Percentiles rank a stretch among this genome's conserved stretches.
These are phyloP conservation scores for Phalacrocorax pelagicus DNA, from an alignment of 2,113 vertebrate genomes.

Conservation along the genomic window DNA sequence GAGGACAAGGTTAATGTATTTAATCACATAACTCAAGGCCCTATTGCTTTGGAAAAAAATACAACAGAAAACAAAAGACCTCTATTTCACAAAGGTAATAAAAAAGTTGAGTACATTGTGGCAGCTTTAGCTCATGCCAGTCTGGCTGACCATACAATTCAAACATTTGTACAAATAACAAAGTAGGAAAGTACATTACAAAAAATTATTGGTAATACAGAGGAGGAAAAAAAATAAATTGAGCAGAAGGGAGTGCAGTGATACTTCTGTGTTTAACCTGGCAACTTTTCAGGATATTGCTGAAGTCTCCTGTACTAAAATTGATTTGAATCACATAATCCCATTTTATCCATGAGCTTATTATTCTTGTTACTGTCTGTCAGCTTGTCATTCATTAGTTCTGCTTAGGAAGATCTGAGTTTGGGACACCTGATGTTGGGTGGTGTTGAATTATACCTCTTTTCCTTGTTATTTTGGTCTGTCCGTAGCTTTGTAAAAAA, in stretches of 20 bases:
- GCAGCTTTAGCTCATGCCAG: not conserved
- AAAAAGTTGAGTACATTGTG: not conserved
- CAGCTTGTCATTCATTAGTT: slow-evolving; percentile 6
- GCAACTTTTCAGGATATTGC: not conserved
- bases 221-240: not conserved
- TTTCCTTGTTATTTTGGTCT: not conserved
- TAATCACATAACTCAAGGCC: not conserved
- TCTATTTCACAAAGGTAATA: not conserved
- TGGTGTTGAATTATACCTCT: not conserved
- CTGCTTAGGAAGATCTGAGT: not conserved
- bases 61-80: not conserved
- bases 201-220: not conserved
- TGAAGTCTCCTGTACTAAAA: not conserved
- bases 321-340: slow-evolving; percentile 29
- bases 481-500: not conserved
- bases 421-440: not conserved
- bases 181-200: not conserved
- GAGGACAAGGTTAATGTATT: not conserved
- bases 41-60: fast-evolving
- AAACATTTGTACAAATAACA: not conserved
- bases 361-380: not conserved
- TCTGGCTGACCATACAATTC: not conserved
- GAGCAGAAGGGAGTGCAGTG: not conserved
- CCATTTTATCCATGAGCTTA: not conserved
- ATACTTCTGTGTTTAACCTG: slow-evolving; percentile 25